Evolutionary conservation across 2,888 invertebrate species (phyloP).

Genomic region (Drosophila lutescens): DNA sequence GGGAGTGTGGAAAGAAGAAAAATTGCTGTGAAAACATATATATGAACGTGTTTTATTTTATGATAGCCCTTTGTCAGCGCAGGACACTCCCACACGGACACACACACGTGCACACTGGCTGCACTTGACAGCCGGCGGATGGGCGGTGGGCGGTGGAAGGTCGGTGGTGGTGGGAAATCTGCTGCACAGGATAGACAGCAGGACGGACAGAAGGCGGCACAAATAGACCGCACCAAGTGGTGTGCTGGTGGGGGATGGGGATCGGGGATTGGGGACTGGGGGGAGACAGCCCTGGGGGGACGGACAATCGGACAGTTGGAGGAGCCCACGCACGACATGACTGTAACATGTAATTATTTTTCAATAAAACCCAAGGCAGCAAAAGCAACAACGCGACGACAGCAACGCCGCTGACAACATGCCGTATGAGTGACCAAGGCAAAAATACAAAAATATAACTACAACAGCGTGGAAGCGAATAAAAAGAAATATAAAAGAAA

Average conservation of each 20-base stretch:
- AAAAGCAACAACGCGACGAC: slow-evolving; percentile 51
- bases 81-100: slow-evolving; percentile 39
- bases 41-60: slow-evolving; percentile 74
- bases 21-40: slow-evolving; percentile 55
- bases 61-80: slow-evolving; percentile 75
- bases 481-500: slow-evolving; percentile 16
- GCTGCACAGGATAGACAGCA: slow-evolving; percentile 25
- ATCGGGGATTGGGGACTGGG: neutral
- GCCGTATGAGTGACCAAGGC: slow-evolving; percentile 71
- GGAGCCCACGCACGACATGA: slow-evolving; percentile 70
- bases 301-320: slow-evolving; percentile 46
- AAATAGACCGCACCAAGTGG: slow-evolving; percentile 71
- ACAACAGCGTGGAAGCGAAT: slow-evolving; percentile 9
- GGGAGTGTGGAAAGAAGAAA: slow-evolving; percentile 31
- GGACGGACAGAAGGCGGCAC: slow-evolving; percentile 52
- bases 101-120: slow-evolving; percentile 38
- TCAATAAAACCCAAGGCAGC: slow-evolving; percentile 76
- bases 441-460: slow-evolving; percentile 31
- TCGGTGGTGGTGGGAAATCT: slow-evolving; percentile 11
- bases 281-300: neutral
- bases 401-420: slow-evolving; percentile 64
- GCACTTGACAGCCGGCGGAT: slow-evolving; percentile 64
- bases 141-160: slow-evolving; percentile 12
- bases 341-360: slow-evolving; percentile 79
- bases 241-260: slow-evolving; percentile 35